Conservation (phyloP, 2,113 vertebrate genomes). For the Pangasianodon hypophthalmus region DNA sequence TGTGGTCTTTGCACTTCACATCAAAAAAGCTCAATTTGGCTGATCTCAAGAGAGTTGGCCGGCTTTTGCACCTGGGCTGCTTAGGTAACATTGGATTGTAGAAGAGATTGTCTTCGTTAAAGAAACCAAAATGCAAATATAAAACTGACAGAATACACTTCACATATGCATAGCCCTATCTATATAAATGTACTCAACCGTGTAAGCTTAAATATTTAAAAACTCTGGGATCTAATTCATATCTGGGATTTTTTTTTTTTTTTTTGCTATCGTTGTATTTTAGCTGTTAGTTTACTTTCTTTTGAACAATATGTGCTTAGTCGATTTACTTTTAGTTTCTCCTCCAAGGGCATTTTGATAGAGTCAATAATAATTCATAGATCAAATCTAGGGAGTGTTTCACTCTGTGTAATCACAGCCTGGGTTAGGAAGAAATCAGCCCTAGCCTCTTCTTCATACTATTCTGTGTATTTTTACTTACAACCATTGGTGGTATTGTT, state of each 20-base stretch:
- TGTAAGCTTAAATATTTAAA: not conserved
- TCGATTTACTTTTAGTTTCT: not conserved
- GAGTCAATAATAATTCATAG: not conserved
- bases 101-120: not conserved
- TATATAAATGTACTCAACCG: not conserved
- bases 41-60: not conserved
- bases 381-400: not conserved
- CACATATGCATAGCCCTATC: not conserved
- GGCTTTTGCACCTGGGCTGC: not conserved
- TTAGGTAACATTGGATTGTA: not conserved
- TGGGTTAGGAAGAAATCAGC: not conserved
- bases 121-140: not conserved
- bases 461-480: not conserved
- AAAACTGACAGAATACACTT: not conserved
- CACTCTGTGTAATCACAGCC: not conserved
- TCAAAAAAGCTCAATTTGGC: not conserved
- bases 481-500: not conserved
- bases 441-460: not conserved
- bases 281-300: not conserved
- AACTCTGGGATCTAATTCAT: not conserved
- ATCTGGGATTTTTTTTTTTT: not conserved
- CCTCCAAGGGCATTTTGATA: not conserved
- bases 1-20: not conserved
- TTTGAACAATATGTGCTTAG: not conserved
- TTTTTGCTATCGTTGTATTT: not conserved